Evolutionary conservation across 2,888 invertebrate genomes (phyloP), one percentile per base, ranked within the genome.

Genomic region (Protophormia terraenovae): DNA sequence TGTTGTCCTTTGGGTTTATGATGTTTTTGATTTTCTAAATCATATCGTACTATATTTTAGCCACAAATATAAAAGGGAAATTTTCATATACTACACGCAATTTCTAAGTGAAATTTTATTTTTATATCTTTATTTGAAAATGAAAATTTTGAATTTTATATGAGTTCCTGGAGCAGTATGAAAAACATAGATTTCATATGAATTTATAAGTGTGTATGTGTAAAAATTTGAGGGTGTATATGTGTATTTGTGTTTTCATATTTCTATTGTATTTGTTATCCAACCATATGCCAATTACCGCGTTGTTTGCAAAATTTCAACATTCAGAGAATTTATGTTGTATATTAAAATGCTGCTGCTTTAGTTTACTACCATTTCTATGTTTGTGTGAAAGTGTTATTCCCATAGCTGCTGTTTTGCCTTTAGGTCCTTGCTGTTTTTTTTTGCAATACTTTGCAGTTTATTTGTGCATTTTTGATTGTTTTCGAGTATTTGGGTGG

Each of bases 41-140:
- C 76, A 38, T 55, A 64, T 71, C 62, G 35, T 38, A 41, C 24
- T 67, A 47, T 55, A 64, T 71, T 83, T 71, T 47, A 71, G 86
- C 87, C 87, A 79, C 88, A 87, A 88, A 86, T 87, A 85, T 71
- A 88, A 86, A 88, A 88, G 85, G 77, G 88, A 88, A 88, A 87
- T 86, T 87, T 86, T 60, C 85, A 19, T 27, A 35, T 14, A 66
- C 19, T 24, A 41, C 45, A 47, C 58, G 19, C 35, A 16, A 41
- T 62, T 64, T 62, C 50, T 64, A 64, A 77, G 60, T 53, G 67
- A 38, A 67, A 67, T 73, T 78, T 53, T 62, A 86, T 88, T 88
- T n/a, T 87, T 86, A 88, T 87, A 86, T 83, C 87, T 88, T 87
- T 86, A 88, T 88, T 88, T 87, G 84, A 73, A 79, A 85, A 87